Base-by-base conservation (phyloP, 2,797 vertebrate genomes). In the Anomalospiza imberbis region DNA sequence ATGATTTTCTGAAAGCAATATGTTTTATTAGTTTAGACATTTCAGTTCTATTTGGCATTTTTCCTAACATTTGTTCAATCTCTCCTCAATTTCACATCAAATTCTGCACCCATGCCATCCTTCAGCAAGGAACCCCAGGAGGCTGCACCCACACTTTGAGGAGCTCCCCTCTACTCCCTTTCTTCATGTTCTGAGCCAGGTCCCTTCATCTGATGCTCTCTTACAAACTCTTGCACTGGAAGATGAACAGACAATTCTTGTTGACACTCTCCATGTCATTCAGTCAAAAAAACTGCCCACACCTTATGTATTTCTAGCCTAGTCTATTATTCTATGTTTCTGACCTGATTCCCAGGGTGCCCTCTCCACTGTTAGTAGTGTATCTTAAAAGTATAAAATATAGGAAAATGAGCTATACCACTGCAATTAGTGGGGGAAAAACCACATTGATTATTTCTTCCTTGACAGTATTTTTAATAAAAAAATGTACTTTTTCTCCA, bases 351-450 rank as follows among this genome's bases (percentile, higher is more conserved):
- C 74, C 8, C 32, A 25, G 29, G 2, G 9, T 48, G 15, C 24
- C 14, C 40, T 48, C 9, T 60, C 20, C 26, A 48, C 13, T 63
- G 13, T 2, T 18, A 20, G 26, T 6, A 77, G 63, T 18, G 25
- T 12, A 85, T 17, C 17, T 51, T 54, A 29, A 45, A 60, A 91
- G 19, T 29, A 24, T 50, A n/a, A 89, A 51, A 24, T 45, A 62
- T 0, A 63, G 53, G 72, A 73, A 93, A 76, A 55, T 2, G 31
- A 73, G 40, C 12, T 18, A 34, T 12, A 38, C 20, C 25, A 7
- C 3, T 2, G 13, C 44, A 66, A 51, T 77, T 38, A 34, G 5
- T 34, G 2, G 0, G 20, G 0, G 0, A 1, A 25, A 53, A 34
- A 2, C 5, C 7, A 53, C 2, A 8, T 5, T 13, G 13, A 13